A percentile compares a stretch with the other conserved stretches of the same genome.
Evolutionary conservation across 2,888 invertebrate species (phyloP).

Genomic region (Diabrotica balteata): DNA sequence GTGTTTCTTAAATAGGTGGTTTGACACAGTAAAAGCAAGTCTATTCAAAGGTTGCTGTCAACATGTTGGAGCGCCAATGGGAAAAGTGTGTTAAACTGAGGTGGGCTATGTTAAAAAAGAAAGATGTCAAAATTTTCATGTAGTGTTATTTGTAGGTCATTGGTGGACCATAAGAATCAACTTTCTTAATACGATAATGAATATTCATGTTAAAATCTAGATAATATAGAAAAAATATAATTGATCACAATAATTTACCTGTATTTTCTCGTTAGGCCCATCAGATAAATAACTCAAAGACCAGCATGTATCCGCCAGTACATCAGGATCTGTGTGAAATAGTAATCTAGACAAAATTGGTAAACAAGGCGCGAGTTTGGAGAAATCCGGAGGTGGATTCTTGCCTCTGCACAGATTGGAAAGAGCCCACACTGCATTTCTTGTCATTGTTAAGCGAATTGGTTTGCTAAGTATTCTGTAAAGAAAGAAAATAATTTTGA

Average conservation of each 20-base stretch:
- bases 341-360: conserved; percentile 87
- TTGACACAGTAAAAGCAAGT: no score
- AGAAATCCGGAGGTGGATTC: conserved; percentile 92
- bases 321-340: conserved; percentile 87
- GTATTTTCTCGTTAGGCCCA: conserved; percentile 97
- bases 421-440: conserved; percentile 98
- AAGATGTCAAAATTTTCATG: no score
- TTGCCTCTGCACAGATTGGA: conserved; percentile 98
- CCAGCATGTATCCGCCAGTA: conserved; percentile 95
- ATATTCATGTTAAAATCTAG: no score
- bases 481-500: conserved; percentile 1
- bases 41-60: no score
- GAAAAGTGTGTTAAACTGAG: no score
- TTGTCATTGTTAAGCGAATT: conserved; percentile 84
- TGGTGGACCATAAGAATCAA: no score
- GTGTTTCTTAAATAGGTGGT: no score
- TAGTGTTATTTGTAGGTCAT: no score
- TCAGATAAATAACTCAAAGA: conserved; percentile 95
- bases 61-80: no score
- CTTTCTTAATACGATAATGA: no score
- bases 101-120: no score
- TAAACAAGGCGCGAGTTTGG: conserved; percentile 80
- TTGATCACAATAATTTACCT: conserved; percentile 41
- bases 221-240: no score
- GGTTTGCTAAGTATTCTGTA: conserved; percentile 79